phyloP scores from a whole-genome alignment of 2,888 invertebrate species.

The Drosophila meridiana region DNA sequence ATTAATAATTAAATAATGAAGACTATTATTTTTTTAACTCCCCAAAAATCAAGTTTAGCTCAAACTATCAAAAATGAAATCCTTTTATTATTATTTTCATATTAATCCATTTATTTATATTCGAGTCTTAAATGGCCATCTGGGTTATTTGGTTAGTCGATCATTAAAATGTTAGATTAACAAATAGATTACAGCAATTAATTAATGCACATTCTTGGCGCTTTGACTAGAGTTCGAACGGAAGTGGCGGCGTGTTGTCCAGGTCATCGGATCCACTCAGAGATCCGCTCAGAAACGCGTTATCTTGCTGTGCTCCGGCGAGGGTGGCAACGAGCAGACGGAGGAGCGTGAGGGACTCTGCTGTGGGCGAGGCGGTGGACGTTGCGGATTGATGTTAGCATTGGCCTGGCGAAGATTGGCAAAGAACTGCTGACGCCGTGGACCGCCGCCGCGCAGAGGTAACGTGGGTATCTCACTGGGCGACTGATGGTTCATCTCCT shows the following conservation, averaged over 20 bases:
- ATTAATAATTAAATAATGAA: no score
- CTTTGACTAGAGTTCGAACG: constrained; percentile 66
- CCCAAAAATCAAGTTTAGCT: no score
- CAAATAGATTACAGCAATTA: constrained; percentile 33
- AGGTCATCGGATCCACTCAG: constrained; percentile 50
- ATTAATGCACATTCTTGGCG: constrained; percentile 45
- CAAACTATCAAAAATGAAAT: no score
- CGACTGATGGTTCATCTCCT: constrained; percentile 83
- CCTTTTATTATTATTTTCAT: background rate
- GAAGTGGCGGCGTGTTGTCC: constrained; percentile 26
- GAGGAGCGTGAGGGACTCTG: constrained; percentile 82
- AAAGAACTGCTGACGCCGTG: constrained; percentile 84
- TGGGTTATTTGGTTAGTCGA: constrained; percentile 48
- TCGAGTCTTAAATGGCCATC: constrained; percentile 34
- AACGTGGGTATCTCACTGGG: constrained; percentile 85
- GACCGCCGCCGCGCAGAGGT: constrained; percentile 83
- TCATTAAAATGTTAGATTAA: constrained; percentile 32
- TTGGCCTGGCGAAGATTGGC: constrained; percentile 84
- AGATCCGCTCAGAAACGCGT: constrained; percentile 82
- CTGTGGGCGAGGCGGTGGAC: constrained; percentile 75
- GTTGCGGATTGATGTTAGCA: constrained; percentile 82
- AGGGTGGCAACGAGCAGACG: constrained; percentile 82
- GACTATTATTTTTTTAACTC: no score
- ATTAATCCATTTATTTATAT: constrained; percentile 22
- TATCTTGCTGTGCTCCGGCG: constrained; percentile 84